A percentile compares a stretch with the other conserved stretches of the same genome.
phyloP scores from a whole-genome alignment of 2,113 vertebrate species.

The Bucco capensis region DNA sequence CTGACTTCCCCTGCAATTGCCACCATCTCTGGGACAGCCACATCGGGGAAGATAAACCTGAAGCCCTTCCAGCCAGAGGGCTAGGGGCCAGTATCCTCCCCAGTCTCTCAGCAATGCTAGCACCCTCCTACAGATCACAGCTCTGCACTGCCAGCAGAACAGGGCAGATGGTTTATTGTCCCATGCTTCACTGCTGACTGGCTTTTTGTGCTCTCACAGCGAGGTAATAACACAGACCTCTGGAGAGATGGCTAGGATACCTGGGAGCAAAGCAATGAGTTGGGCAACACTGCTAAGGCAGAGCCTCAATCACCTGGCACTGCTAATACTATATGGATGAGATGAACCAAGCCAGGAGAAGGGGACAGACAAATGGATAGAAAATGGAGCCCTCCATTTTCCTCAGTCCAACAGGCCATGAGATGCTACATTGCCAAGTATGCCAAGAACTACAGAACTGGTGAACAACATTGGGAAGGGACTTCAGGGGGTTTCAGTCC shows the following conservation, averaged over 20 bases:
- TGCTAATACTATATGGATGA: background rate
- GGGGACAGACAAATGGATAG: background rate
- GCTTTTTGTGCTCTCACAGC: background rate
- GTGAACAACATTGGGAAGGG: background rate
- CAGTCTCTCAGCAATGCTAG: background rate
- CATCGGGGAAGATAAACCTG: background rate
- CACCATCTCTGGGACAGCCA: background rate
- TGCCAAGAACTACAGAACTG: background rate
- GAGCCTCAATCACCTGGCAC: background rate
- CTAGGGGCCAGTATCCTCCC: background rate
- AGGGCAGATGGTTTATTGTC: background rate
- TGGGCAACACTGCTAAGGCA: background rate
- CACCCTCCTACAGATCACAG: background rate
- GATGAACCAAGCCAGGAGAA: background rate
- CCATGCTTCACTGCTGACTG: rapidly evolving
- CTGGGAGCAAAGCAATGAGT: background rate
- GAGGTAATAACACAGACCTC: rapidly evolving
- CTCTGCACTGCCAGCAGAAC: background rate
- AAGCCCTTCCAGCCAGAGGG: background rate
- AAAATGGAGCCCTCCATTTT: background rate
- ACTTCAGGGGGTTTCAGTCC: background rate
- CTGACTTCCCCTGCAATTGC: background rate
- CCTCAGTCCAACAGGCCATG: background rate
- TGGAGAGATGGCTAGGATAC: background rate
- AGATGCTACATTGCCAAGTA: background rate